phyloP scores from a whole-genome alignment of 2,113 vertebrate genomes.

The Candoia aspera region DNA sequence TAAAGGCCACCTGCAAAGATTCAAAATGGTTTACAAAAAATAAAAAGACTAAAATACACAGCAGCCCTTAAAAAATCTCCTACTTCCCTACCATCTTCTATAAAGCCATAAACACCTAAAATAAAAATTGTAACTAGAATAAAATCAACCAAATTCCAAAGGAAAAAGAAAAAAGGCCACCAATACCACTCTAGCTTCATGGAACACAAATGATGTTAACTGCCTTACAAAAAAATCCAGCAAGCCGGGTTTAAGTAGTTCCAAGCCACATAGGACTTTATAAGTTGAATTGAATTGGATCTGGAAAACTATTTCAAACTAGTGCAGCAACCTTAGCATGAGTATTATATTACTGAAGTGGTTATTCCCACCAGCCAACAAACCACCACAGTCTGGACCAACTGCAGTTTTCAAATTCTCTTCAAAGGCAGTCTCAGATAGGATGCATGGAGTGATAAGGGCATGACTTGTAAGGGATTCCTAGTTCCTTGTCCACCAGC shows the following conservation, averaged over 20 bases:
- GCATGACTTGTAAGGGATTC: background rate
- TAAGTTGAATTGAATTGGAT: background rate
- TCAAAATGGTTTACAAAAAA: background rate
- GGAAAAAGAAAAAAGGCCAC: background rate
- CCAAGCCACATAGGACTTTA: background rate
- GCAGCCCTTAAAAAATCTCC: background rate
- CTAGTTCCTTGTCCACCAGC: background rate
- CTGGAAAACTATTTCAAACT: background rate
- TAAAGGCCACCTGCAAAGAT: background rate
- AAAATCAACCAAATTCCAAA: background rate
- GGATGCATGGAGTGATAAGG: background rate
- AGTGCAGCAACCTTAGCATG: background rate
- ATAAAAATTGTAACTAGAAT: background rate
- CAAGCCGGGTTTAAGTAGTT: background rate
- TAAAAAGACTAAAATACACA: background rate
- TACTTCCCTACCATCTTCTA: background rate
- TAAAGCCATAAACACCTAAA: background rate
- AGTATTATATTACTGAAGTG: background rate
- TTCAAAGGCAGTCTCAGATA: background rate
- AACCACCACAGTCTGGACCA: background rate
- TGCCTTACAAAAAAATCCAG: background rate
- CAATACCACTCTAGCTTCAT: background rate
- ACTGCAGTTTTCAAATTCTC: background rate
- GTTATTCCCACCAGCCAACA: background rate
- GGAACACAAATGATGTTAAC: background rate